Conservation (phyloP, 2,113 vertebrate species). For the Muntiacus reevesi region DNA sequence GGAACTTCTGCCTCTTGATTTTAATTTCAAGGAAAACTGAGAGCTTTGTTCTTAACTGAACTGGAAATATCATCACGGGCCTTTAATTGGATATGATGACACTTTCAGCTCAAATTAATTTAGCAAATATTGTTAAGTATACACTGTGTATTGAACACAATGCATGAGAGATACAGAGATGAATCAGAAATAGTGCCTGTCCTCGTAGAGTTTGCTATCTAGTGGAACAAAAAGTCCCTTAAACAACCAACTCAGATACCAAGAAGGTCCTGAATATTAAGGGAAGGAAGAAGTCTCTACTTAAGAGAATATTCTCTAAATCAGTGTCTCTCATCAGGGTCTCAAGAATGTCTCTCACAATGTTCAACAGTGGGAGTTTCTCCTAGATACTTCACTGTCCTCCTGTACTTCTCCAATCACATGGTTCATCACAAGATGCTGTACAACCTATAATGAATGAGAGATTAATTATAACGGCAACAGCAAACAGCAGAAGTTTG, state of each 20-base stretch:
- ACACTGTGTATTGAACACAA: not conserved
- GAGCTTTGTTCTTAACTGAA: not conserved
- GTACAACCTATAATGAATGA: not conserved
- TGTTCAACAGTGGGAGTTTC: not conserved
- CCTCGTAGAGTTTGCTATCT: not conserved
- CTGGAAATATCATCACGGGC: slow-evolving; percentile 7
- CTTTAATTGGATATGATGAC: not conserved
- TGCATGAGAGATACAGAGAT: not conserved
- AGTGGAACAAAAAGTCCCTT: not conserved
- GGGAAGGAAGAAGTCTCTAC: not conserved
- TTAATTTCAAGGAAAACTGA: slow-evolving; percentile 32
- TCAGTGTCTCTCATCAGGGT: not conserved
- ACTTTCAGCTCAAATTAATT: slow-evolving; percentile 23
- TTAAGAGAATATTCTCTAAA: not conserved
- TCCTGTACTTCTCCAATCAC: not conserved
- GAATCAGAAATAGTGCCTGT: not conserved
- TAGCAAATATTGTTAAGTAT: not conserved
- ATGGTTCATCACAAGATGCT: not conserved
- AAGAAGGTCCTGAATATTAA: not conserved
- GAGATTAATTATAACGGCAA: not conserved
- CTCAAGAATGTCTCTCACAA: not conserved
- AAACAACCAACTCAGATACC: not conserved
- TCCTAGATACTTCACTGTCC: not conserved
- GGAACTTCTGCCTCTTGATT: not conserved
- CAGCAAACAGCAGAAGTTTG: not conserved